Evolutionary conservation across 2,797 vertebrate species (phyloP).

Genomic region (Platyrinchus mystaceus): DNA sequence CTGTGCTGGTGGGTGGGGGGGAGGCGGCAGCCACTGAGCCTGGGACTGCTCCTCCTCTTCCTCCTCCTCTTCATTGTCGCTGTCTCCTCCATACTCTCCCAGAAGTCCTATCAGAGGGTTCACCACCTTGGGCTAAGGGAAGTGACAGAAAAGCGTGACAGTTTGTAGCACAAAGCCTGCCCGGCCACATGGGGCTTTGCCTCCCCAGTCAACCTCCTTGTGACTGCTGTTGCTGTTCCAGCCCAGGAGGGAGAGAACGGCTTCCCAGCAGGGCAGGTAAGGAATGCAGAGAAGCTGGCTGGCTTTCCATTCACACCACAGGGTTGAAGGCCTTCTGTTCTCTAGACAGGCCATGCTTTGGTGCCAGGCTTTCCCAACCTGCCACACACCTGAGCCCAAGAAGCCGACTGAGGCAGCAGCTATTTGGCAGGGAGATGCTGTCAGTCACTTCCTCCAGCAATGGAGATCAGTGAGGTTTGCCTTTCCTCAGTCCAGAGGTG

Average conservation of each 20-base stretch:
- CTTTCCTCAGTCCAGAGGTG: not conserved
- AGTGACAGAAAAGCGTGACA: not conserved
- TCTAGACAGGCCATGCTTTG: not conserved
- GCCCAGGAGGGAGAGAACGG: not conserved
- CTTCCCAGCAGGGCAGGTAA: not conserved
- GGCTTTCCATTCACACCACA: not conserved
- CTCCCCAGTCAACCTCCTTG: rapidly evolving
- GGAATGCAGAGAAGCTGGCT: not conserved
- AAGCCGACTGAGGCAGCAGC: not conserved
- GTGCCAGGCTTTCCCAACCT: not conserved
- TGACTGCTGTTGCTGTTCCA: not conserved
- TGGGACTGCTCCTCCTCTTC: conserved; percentile 83
- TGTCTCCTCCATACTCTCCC: conserved; percentile 92
- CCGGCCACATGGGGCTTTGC: rapidly evolving
- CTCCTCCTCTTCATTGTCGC: conserved; percentile 94
- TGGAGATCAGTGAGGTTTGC: not conserved
- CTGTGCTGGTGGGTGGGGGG: conserved; percentile 38
- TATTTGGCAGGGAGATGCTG: not conserved
- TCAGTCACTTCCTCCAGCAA: not conserved
- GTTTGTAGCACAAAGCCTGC: not conserved
- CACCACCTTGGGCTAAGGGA: conserved; percentile 87
- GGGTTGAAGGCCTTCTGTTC: not conserved
- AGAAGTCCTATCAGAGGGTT: conserved; percentile 92
- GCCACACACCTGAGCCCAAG: not conserved
- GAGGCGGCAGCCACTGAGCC: conserved; percentile 61